phyloP scores from a whole-genome alignment of 2,888 invertebrate species.

The Lasioglossum leucozonium region DNA sequence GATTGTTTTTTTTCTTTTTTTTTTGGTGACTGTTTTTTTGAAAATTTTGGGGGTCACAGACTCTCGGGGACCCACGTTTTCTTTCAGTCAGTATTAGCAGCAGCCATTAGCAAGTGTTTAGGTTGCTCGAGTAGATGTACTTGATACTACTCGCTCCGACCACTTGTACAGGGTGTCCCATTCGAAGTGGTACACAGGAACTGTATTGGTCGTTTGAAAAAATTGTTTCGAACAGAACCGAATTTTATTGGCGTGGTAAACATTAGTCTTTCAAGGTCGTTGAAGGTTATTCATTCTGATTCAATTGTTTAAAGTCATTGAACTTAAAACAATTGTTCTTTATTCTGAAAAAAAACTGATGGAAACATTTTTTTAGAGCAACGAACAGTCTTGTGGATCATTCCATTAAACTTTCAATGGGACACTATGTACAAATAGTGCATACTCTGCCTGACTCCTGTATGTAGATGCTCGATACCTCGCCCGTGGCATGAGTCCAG shows the following conservation, averaged over 20 bases:
- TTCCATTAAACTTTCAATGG: neutral
- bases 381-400: neutral
- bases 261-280: neutral
- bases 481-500: constrained; percentile 61
- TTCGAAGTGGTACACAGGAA: neutral
- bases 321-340: no score
- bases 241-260: no score
- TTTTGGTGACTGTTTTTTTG: neutral
- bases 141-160: constrained; percentile 61
- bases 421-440: constrained; percentile 73
- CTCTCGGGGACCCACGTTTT: constrained; percentile 78
- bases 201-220: neutral
- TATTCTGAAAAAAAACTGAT: neutral
- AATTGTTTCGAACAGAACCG: neutral
- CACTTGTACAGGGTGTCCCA: constrained; percentile 42
- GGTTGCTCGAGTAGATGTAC: constrained; percentile 78
- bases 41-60: constrained; percentile 72
- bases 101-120: constrained; percentile 75
- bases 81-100: constrained; percentile 82
- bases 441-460: constrained; percentile 79
- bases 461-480: constrained; percentile 65
- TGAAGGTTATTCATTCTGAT: neutral
- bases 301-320: neutral
- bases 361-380: neutral
- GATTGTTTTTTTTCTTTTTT: neutral